Percentiles rank a stretch among this genome's conserved stretches.
phyloP scores from a whole-genome alignment of 2,113 vertebrate genomes.

The Diadophis punctatus region DNA sequence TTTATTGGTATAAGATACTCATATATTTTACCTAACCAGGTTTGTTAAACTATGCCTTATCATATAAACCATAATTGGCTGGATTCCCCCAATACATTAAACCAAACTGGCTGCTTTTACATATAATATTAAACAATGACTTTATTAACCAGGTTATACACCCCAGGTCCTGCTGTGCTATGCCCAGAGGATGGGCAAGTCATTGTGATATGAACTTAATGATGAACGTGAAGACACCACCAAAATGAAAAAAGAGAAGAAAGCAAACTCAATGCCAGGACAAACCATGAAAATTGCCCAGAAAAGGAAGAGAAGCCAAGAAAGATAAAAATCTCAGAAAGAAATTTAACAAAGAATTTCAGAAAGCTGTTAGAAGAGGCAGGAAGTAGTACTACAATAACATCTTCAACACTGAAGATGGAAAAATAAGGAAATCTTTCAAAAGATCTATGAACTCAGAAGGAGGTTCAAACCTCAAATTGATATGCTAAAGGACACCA shows the following conservation, averaged over 20 bases:
- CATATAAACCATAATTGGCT: neutral
- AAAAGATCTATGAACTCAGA: neutral
- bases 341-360: neutral
- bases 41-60: neutral
- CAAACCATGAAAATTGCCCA: neutral
- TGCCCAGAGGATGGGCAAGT: neutral
- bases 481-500: neutral
- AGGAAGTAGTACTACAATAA: neutral
- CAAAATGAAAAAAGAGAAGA: neutral
- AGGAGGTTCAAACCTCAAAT: neutral
- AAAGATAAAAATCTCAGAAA: neutral
- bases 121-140: neutral
- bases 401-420: neutral
- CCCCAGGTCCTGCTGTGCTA: neutral
- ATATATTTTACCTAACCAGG: neutral
- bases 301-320: neutral
- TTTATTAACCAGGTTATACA: neutral
- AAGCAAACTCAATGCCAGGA: neutral
- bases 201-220: neutral
- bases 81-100: neutral
- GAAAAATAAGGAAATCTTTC: neutral
- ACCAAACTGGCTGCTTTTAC: neutral
- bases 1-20: no score
- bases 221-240: neutral
- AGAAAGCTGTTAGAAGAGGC: neutral